A percentile compares a stretch with the other conserved stretches of the same genome.
These are phyloP conservation scores for Mastacembelus armatus DNA, from an alignment of 2,797 vertebrate species.

Conservation along the genomic window DNA sequence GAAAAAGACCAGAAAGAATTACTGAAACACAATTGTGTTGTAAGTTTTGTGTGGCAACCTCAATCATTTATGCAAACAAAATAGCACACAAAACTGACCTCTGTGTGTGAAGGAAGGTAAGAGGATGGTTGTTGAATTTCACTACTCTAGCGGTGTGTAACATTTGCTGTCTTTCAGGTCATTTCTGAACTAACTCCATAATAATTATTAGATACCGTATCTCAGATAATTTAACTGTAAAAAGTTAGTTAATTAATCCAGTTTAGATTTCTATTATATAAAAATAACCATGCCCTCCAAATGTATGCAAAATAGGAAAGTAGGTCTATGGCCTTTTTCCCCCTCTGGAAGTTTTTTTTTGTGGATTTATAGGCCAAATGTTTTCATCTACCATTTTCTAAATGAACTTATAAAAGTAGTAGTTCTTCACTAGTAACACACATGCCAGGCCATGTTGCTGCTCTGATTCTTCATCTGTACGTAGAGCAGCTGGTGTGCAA, in stretches of 20 bases:
- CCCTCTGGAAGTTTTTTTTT: background rate
- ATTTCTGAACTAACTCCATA: background rate
- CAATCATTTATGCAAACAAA: background rate
- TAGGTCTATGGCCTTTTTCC: background rate
- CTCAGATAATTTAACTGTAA: background rate
- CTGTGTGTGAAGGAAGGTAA: too few relatives aligned
- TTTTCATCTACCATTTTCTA: too few relatives aligned
- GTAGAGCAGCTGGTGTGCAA: conserved; percentile 11
- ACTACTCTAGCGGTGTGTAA: background rate
- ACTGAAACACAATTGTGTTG: background rate
- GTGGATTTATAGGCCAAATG: background rate
- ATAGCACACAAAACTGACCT: background rate
- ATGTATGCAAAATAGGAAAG: conserved; percentile 8
- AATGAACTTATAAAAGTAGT: too few relatives aligned
- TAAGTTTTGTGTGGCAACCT: background rate
- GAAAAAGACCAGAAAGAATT: too few relatives aligned
- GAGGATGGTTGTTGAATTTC: background rate
- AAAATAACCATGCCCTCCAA: conserved; percentile 3
- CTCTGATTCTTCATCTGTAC: background rate
- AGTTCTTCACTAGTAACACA: background rate
- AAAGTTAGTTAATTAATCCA: background rate
- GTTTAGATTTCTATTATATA: background rate
- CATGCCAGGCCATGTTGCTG: too few relatives aligned
- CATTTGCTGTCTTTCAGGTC: background rate
- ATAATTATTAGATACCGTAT: background rate